Evolutionary conservation across 2,888 invertebrate species (phyloP), one percentile per base, ranked within the genome.

Genomic region (Papilio elwesi): DNA sequence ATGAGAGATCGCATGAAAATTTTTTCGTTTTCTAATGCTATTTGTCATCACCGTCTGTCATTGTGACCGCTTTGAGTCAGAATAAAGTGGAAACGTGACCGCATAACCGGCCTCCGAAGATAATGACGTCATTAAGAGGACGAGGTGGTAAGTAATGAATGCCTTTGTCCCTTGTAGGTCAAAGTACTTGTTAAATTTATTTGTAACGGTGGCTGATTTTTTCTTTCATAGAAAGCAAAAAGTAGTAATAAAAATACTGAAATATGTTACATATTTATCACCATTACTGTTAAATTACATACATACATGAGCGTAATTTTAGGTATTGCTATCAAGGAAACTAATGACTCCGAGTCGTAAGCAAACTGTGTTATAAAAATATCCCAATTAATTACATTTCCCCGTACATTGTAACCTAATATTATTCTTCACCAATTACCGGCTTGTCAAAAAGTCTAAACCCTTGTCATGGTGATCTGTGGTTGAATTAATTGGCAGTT

Each of bases 91-190:
- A 80, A 80, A 86, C 87, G 87, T 88, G 88, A 86, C 89, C 88
- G 83, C 82, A 62, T 69, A 70, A 80, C 83, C 76, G 79, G 80
- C 80, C 82, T 76, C 85, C 82, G 83, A 81, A 88, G 89, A 90
- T 90, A 90, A 91, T 90, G 90, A 90, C 87, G 90, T 91, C 91
- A 90, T 91, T 91, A 91, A 86, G 85, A 84, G 83, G 84, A 83
- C 81, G 73, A 75, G 55, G 66, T 55, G 69, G 71, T 74, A 71
- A 74, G 64, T 71, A 65, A 68, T 74, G 71, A 81, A 67, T 70
- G 73, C 74, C 75, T 76, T 68, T 55, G 68, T 71, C 55, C 74
- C 74, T 64, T 75, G 75, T 78, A 76, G 76, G 77, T 74, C 75
- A 77, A 76, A 76, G 75, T 76, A 74, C 68, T 71, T 76, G 67